Conservation (phyloP, 2,888 invertebrate species). For the Balanococcus diminutus region DNA sequence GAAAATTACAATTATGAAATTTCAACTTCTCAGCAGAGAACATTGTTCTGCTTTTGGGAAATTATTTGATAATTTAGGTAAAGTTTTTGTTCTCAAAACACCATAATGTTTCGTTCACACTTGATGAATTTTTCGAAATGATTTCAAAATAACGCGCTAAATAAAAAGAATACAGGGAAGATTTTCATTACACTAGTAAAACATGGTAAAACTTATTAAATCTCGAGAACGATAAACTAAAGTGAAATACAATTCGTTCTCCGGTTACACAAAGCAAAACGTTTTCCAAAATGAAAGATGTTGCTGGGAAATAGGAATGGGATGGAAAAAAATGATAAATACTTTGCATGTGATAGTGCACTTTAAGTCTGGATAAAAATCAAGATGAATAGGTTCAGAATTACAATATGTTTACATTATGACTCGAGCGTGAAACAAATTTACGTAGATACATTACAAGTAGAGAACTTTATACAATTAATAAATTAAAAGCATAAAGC, state of each 20-base stretch:
- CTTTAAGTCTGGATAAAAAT: not conserved
- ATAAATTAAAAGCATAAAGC: not conserved
- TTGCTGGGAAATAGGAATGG: not conserved
- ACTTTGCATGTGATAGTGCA: not conserved
- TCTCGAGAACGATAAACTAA: not conserved
- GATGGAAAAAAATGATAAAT: constrained; percentile 1
- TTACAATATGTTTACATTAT: constrained; percentile 15
- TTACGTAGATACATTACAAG: not conserved
- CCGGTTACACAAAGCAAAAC: not conserved
- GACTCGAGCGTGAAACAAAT: constrained; percentile 13
- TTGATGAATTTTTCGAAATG: not conserved
- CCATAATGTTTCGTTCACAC: not conserved
- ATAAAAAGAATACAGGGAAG: not conserved
- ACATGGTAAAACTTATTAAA: constrained; percentile 4
- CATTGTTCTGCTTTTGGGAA: not conserved
- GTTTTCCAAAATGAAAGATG: not conserved
- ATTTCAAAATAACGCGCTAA: not conserved
- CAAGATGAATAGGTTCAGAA: constrained; percentile 8
- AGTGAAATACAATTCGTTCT: not conserved
- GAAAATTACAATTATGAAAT: not conserved
- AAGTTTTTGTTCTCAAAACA: not conserved
- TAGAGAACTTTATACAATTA: not conserved
- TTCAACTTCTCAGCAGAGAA: not conserved
- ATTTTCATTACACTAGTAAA: not conserved
- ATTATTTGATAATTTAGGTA: not conserved